Evolutionary conservation across 2,888 invertebrate species (phyloP).

Genomic region (Drosophila kuntzei): DNA sequence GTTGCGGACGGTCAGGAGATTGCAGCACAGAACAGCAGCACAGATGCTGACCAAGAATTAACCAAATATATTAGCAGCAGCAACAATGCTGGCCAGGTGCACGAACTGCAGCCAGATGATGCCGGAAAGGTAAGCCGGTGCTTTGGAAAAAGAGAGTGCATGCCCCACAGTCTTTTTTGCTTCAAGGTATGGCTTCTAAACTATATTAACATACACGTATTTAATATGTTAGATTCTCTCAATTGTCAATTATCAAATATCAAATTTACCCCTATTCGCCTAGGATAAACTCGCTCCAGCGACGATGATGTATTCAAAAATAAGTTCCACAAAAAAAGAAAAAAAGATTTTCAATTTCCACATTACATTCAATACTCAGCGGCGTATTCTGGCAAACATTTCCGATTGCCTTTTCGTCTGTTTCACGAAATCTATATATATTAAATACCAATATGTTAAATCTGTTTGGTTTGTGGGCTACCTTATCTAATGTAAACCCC

Average conservation of each 20-base stretch:
- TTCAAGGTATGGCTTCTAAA: slow-evolving; percentile 90
- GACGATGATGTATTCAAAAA: slow-evolving; percentile 34
- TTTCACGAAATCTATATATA: slow-evolving; percentile 73
- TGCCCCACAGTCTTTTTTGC: slow-evolving; percentile 93
- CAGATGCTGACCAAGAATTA: slow-evolving; percentile 38
- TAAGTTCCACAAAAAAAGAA: slow-evolving; percentile 21
- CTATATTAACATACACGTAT: slow-evolving; percentile 84
- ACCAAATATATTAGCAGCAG: slow-evolving; percentile 49
- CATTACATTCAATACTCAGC: slow-evolving; percentile 12
- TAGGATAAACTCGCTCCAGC: slow-evolving; percentile 65
- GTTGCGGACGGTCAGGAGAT: slow-evolving; percentile 40
- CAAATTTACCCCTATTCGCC: slow-evolving; percentile 41
- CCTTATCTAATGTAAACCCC: slow-evolving; percentile 32
- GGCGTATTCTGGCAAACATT: slow-evolving; percentile 34
- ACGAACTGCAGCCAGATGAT: slow-evolving; percentile 77
- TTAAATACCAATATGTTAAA: slow-evolving; percentile 84
- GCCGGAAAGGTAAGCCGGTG: slow-evolving; percentile 88
- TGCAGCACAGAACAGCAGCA: slow-evolving; percentile 15
- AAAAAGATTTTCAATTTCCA: neutral
- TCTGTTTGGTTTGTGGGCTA: slow-evolving; percentile 72
- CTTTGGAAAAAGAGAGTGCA: slow-evolving; percentile 92
- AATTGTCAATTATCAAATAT: slow-evolving; percentile 27
- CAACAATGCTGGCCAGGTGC: slow-evolving; percentile 57
- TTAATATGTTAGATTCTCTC: slow-evolving; percentile 82
- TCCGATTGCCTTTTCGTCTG: slow-evolving; percentile 25